Base-by-base conservation (phyloP, 2,888 invertebrate species). In the Acrobeloides nanus region DNA sequence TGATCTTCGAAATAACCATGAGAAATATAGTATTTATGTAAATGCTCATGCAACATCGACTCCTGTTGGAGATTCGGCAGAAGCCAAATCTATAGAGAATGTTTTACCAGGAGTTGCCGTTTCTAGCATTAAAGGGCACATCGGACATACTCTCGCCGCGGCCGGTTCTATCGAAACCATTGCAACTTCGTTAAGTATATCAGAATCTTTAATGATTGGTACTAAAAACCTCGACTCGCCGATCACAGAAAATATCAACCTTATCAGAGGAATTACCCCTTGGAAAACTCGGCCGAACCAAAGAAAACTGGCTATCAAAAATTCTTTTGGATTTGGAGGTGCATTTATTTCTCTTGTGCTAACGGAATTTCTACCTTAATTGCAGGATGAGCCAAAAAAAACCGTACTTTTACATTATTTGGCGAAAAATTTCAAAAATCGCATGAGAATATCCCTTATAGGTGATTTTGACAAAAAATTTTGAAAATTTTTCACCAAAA, bases 291-390 rank as follows among this genome's bases (percentile, higher is more conserved):
- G 75, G 18, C 27, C n/a, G 18, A 38, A 31, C 10, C 38, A 46
- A 4, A 21, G 54, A 34, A 48, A 76, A 68, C 78, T 89, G 64
- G 90, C 89, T 15, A 75, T 97, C 41, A 90, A 89, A 75, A 97
- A 97, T 78, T 90, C 95, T 1, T 95, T 97, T 80, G 97, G 95
- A 4, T 97, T 97, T 81, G 95, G 97, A 46, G 95, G 95, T 34
- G 95, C 93, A 3, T 97, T 97, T 81, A 89, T 90, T 21, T 84
- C 84, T 48, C 78, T 90, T 32, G 86, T 87, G 76, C 76, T 84
- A 55, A 77, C 40, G 3, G 24, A 61, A 26, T 38, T 21, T 23
- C 17, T n/a, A 12, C 20, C 38, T 5, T 35, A 15, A 35, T 29
- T 10, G 29, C 10, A 29, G n/a, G n/a, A n/a, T n/a, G n/a, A n/a